Base-by-base conservation (phyloP, 2,797 vertebrate genomes). In the Girardinus metallicus region DNA sequence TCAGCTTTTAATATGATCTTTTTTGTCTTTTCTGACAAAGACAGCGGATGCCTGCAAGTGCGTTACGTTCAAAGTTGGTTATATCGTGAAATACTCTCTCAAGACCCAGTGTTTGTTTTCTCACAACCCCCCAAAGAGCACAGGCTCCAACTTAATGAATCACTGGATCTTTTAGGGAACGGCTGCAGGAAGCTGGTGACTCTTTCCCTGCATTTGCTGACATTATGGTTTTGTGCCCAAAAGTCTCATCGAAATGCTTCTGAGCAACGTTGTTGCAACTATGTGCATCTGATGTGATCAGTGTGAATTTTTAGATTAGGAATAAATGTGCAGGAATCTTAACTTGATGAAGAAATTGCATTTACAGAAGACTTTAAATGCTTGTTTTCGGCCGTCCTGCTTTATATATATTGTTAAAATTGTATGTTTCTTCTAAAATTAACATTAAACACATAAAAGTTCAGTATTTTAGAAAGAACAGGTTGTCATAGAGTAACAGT, bases 21-120 rank as follows among this genome's bases (percentile, higher is more conserved):
- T 26, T 70, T 70, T 70, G 66, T 71, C 11, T 71, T 43, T 71
- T 43, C 26, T 70, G 41, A 43, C 66, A 43, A 43, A 70, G 23
- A n/a, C 1, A 12, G 39, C 12, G 13, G 31, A 31, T 15, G 29
- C 29, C 15, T 60, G 55, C 29, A 15, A 15, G 55, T 60, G 55
- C 5, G 55, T 60, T 29, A 9, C 8, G 9, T 51, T 51, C 21
- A 23, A 51, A 51, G 10, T 51, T 51, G 49, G 49, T 9, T 51
- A 8, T 51, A 16, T 51, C 21, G 1, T 23, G 49, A 51, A 23
- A 23, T 23, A 16, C 13, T 31, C 29, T 62, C 13, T 13, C 5
- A 31, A 36, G 13, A 36, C 7, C 31, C 16, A 2, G 3, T 66
- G 36, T 39, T 23, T 39, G 34, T 36, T 66, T 15, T 39, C 34